A percentile compares a stretch with the other conserved stretches of the same genome.
phyloP scores from a whole-genome alignment of 2,888 invertebrate genomes.

The Stenodera caucasica region DNA sequence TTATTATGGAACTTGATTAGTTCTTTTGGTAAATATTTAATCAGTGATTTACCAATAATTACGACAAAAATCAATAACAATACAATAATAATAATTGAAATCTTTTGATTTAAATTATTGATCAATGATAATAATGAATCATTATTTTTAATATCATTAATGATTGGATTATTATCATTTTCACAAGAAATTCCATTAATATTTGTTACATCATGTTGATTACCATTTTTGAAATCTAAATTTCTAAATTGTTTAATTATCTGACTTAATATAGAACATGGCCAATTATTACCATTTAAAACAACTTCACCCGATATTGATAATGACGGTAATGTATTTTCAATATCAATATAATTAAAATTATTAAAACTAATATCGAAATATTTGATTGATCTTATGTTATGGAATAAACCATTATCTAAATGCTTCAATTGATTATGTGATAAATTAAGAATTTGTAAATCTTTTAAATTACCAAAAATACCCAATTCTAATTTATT shows the following conservation, averaged over 20 bases:
- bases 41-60: background rate
- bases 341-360: constrained; percentile 3
- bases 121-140: background rate
- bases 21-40: background rate
- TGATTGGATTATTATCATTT: background rate
- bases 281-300: constrained; percentile 6
- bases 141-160: background rate
- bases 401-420: background rate
- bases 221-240: constrained; percentile 3
- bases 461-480: constrained; percentile 7
- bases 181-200: constrained; percentile 6
- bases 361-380: constrained; percentile 1
- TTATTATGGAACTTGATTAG: background rate
- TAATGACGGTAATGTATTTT: background rate
- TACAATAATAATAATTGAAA: background rate
- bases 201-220: too few species aligned
- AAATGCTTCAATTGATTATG: constrained; percentile 3
- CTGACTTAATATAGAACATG: constrained; percentile 4
- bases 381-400: background rate
- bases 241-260: constrained; percentile 6
- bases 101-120: background rate
- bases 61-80: background rate
- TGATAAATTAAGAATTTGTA: background rate
- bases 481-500: constrained; percentile 6
- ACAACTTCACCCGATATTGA: background rate